Evolutionary conservation across 2,888 invertebrate species (phyloP), one percentile per base, ranked within the genome.

Genomic region (Trachelus stipa): DNA sequence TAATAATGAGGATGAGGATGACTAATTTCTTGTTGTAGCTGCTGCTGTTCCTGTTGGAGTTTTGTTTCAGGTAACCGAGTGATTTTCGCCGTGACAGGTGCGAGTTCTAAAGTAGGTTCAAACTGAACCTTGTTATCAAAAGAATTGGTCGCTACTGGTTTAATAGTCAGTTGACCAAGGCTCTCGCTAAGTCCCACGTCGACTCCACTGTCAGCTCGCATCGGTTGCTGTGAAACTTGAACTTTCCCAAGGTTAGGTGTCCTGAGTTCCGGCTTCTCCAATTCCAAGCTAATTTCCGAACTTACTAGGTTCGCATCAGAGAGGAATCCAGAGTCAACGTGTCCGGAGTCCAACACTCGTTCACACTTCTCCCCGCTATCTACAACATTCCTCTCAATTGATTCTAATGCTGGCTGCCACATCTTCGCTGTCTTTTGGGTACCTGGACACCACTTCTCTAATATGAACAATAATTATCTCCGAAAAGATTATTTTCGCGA

Each of bases 121-220:
- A 78, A 77, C 31, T 87, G 87, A 73, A 85, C 81, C 75, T 85
- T 87, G 4, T 82, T 82, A 4, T 56, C 79, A 12, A 88, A 79
- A 4, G 80, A 82, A 83, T 92, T 92, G 23, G 91, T 80, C 69
- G 88, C 90, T 34, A 88, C 87, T 80, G 92, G 91, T 81, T 92
- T 92, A 78, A 94, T 86, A 85, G 92, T 93, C 81, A 95, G 91
- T 84, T 93, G 93, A 81, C 94, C 93, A 83, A 96, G 93, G 87
- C 93, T 93, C 87, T 95, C 94, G 77, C 94, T 92, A 83, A 95
- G 92, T 78, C 92, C 93, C 89, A 92, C 90, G 86, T 94, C 94
- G 37, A 95, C 92, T 85, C 95, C 96, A 92, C 95, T 95, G 89
- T 96, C 96, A 79, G 94, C 91, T 89, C 93, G 92, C 94, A 94